phyloP scores from a whole-genome alignment of 2,888 invertebrate genomes.

The Mesorhabditis spiculigera region DNA sequence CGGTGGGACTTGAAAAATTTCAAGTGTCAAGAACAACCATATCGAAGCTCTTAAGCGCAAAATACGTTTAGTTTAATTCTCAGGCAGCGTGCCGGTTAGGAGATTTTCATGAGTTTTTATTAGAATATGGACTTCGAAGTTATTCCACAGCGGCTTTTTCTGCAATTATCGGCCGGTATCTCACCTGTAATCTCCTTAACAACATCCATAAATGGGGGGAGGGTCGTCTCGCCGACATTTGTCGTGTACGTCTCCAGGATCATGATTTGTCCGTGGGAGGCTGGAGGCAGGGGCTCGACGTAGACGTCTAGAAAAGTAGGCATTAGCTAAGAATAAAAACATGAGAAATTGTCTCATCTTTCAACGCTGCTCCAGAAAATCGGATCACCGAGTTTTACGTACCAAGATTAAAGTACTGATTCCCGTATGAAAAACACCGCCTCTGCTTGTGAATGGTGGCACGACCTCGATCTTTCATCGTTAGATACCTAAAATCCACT shows the following conservation, averaged over 20 bases:
- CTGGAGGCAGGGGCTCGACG: constrained; percentile 51
- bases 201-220: constrained; percentile 44
- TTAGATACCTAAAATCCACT: constrained; percentile 18
- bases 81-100: no score
- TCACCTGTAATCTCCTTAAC: constrained; percentile 16
- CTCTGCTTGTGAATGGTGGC: constrained; percentile 44
- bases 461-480: constrained; percentile 48
- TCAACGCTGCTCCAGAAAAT: not conserved
- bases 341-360: not conserved
- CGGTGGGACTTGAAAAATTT: no score
- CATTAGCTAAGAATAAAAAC: constrained; percentile 25
- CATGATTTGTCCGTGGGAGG: constrained; percentile 41
- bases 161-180: not conserved
- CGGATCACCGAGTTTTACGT: not conserved
- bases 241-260: constrained; percentile 57
- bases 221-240: constrained; percentile 29
- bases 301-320: constrained; percentile 44
- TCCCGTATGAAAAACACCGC: constrained; percentile 52
- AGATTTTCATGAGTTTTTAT: no score
- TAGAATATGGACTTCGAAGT: no score
- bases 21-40: no score
- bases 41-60: no score
- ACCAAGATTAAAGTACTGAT: constrained; percentile 21
- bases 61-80: no score
- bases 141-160: no score